phyloP scores from a whole-genome alignment of 2,888 invertebrate genomes.

The Sphinx pinastri region DNA sequence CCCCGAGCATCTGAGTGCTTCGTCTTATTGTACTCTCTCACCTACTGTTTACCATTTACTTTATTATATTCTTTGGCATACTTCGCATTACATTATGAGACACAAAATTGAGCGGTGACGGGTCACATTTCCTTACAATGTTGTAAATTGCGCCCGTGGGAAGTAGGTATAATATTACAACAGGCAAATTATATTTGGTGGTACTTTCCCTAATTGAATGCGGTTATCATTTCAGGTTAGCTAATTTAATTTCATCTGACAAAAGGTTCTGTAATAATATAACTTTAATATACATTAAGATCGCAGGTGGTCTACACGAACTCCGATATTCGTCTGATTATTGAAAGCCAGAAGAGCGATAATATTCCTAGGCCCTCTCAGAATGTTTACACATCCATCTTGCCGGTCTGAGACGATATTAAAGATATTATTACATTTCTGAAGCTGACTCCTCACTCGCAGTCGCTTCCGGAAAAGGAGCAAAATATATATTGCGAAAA shows the following conservation, averaged over 20 bases:
- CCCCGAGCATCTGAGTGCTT: constrained; percentile 4
- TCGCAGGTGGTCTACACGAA: neutral
- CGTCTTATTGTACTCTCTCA: neutral
- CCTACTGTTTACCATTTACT: constrained; percentile 39
- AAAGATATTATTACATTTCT: constrained; percentile 71
- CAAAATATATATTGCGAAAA: constrained; percentile 44
- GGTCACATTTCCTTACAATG: constrained; percentile 44
- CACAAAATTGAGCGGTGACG: constrained; percentile 52
- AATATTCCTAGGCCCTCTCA: constrained; percentile 54
- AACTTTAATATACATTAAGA: constrained; percentile 20
- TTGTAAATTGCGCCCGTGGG: constrained; percentile 41
- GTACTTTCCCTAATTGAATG: constrained; percentile 50
- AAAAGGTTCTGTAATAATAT: constrained; percentile 34
- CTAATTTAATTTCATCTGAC: constrained; percentile 45
- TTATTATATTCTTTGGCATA: constrained; percentile 40
- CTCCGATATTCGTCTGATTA: constrained; percentile 16
- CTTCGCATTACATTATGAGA: constrained; percentile 46
- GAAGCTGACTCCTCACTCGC: constrained; percentile 48
- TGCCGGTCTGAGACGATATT: constrained; percentile 53
- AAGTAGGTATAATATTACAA: constrained; percentile 44
- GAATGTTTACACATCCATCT: constrained; percentile 64
- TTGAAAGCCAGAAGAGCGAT: constrained; percentile 36
- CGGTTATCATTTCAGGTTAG: constrained; percentile 41
- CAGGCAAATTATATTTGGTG: constrained; percentile 44
- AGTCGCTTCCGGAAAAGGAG: constrained; percentile 47